Evolutionary conservation across 2,888 invertebrate genomes (phyloP), one percentile per base, ranked within the genome.

Genomic region (Lasioglossum lativentre): DNA sequence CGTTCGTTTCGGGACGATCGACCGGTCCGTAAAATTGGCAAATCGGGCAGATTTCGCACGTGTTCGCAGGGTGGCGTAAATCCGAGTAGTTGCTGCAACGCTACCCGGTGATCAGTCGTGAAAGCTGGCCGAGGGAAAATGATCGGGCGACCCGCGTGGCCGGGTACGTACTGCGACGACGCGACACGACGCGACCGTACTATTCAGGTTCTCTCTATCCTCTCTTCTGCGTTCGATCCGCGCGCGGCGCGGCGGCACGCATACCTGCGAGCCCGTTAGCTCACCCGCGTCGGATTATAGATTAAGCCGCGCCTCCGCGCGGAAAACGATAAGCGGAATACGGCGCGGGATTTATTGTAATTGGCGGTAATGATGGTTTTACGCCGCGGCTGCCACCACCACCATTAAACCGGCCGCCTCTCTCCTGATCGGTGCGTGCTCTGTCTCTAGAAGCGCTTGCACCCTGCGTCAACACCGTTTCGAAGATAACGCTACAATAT

Each of bases 331-430:
- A 92, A 92, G 91, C 90, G 88, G 91, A 90, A 93, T 89, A 91
- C 89, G 90, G 89, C 90, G 88, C 90, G 90, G 92, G 93, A 93
- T 93, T 93, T 93, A 93, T 93, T 91, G 93, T 93, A 93, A 93
- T 93, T 93, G 93, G 91, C 90, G 91, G 93, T 93, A 93, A 93
- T 93, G 93, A 93, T 89, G 92, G 93, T 92, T 92, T 93, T 89
- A 92, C 91, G 86, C 82, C 82, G 84, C 56, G 68, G 80, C 73
- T 81, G 87, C 88, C 84, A 85, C 89, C 88, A 45, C 68, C 77
- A 42, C 70, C 80, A 70, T 76, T 84, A 71, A 83, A 85, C 75
- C 72, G 59, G 47, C 86, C 81, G 47, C n/a, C 30, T 76, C 66
- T 74, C n/a, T 52, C 23, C 52, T 2, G 52, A 52, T 10, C 68